A percentile compares a stretch with the other conserved stretches of the same genome.
Conservation (phyloP, 2,888 invertebrate species). For the Cryptus armator region DNA sequence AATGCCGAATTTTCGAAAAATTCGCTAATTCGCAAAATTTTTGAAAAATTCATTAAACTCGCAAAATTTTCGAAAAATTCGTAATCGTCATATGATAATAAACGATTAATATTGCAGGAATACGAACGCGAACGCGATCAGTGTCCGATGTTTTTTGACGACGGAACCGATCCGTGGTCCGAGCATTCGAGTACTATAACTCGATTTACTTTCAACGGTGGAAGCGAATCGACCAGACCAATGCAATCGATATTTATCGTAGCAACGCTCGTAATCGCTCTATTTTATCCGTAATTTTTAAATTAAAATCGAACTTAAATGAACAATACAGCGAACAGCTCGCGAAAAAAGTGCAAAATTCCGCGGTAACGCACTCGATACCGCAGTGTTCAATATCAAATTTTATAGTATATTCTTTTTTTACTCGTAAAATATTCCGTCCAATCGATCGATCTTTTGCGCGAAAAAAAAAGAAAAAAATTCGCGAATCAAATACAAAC, state of each 20-base stretch:
- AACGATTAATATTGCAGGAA: constrained; percentile 77
- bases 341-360: not conserved
- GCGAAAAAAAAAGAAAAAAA: not conserved
- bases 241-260: constrained; percentile 37
- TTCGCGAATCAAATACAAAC: not conserved
- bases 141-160: constrained; percentile 99
- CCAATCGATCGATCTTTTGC: constrained; percentile 35
- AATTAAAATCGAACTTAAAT: constrained; percentile 4
- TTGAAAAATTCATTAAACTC: too few species aligned
- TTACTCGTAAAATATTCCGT: constrained; percentile 28
- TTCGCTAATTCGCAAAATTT: too few species aligned
- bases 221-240: constrained; percentile 77
- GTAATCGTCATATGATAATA: not conserved
- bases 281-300: constrained; percentile 49
- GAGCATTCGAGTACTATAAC: constrained; percentile 90
- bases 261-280: constrained; percentile 27
- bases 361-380: not conserved
- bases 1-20: too few species aligned
- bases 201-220: constrained; percentile 89
- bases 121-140: constrained; percentile 91
- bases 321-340: not conserved
- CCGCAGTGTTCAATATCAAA: constrained; percentile 45
- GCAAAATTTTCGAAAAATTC: too few species aligned
- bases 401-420: constrained; percentile 18
- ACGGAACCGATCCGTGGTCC: constrained; percentile 95